Evolutionary conservation across 2,113 vertebrate species (phyloP), one percentile per base, ranked within the genome.

Genomic region (Antennarius striatus): DNA sequence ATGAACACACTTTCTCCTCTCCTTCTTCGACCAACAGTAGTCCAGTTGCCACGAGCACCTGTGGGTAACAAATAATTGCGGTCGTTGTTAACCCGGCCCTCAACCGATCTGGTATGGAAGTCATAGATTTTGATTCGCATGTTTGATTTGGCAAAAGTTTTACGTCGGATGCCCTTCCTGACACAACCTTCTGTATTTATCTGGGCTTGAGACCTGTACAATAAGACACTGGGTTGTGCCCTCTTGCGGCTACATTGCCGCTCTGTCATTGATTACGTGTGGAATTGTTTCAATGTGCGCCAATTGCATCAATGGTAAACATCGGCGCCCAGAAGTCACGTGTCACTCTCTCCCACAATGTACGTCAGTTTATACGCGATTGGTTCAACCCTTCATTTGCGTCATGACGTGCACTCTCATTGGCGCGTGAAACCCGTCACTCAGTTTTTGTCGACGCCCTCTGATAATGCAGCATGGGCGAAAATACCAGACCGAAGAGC

Each of bases 391-490:
- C 5, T 16, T 43, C 47, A 39, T 61, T 63, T 42, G 71, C 39
- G 14, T 48, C 12, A 29, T 60, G 56, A 13, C 66, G 53, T 15
- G 47, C n/a, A 12, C 43, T 28, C 14, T 8, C 62, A 91, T 92
- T 92, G 90, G 91, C 9, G 32, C 2, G 10, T 12, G 3, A 13
- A 6, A 0, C 0, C 28, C 16, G 91, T 82, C 89, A 60, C 15
- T 92, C 86, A 89, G 4, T 36, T 1, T 0, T 43, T 32, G 49
- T 32, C 54, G 1, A 82, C 86, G 77, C 92, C 92, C 82, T 82
- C 84, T 85, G 59, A 90, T 89, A 93, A 92, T 93, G 92, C 92
- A 94, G 93, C 92, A 93, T 93, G 92, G 91, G 83, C 90, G 86
- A 91, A 86, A 90, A 88, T 84, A 90, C 73, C 89, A 90, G 90